A percentile compares a stretch with the other conserved stretches of the same genome.
phyloP scores from a whole-genome alignment of 2,797 vertebrate genomes.

The Catharus ustulatus region DNA sequence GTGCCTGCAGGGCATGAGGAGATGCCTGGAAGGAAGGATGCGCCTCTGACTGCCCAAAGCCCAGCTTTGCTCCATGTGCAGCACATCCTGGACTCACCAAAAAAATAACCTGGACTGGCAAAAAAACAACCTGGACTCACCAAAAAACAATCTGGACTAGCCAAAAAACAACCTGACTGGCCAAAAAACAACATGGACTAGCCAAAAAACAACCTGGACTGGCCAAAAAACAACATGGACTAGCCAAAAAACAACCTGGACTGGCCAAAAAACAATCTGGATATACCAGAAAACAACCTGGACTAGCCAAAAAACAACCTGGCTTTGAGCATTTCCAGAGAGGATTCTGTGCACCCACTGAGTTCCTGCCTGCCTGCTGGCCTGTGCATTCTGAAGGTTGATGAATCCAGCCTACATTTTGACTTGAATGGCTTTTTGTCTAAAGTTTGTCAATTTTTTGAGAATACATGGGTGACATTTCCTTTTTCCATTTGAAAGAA shows the following conservation, averaged over 20 bases:
- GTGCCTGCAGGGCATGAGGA: neutral
- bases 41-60: neutral
- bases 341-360: neutral
- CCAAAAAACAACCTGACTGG: neutral
- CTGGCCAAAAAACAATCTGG: neutral
- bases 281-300: too few species aligned
- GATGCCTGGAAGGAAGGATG: neutral
- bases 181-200: too few species aligned
- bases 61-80: neutral
- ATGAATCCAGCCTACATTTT: neutral
- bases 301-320: neutral
- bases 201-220: neutral
- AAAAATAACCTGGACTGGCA: neutral
- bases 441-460: neutral
- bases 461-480: neutral
- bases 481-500: neutral
- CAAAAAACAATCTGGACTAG: neutral
- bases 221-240: too few species aligned
- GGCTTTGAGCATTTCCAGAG: neutral
- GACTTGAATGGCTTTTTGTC: neutral
- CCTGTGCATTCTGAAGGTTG: neutral
- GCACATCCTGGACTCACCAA: too few species aligned
- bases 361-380: neutral
- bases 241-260: neutral
- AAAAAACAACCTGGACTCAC: neutral